A percentile compares a stretch with the other conserved stretches of the same genome.
These are phyloP conservation scores for Galago senegalensis DNA, from an alignment of 2,797 vertebrate species.

Conservation along the genomic window DNA sequence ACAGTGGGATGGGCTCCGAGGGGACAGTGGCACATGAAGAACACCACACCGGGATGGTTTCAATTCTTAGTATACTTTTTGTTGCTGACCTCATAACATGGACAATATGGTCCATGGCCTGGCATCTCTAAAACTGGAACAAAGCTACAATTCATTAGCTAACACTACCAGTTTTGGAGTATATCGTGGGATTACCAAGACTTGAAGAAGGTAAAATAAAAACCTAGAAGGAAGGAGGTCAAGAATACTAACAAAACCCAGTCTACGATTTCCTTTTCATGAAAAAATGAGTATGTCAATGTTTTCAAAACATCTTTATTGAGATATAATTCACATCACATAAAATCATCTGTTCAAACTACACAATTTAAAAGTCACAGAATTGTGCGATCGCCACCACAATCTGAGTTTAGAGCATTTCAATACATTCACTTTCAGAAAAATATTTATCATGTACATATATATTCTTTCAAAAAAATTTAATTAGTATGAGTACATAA, in stretches of 20 bases:
- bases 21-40: neutral
- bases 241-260: neutral
- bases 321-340: neutral
- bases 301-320: constrained; percentile 14
- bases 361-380: neutral
- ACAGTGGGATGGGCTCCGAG: no score
- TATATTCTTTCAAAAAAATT: neutral
- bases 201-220: neutral
- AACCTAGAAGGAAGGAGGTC: neutral
- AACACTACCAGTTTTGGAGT: neutral
- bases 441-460: constrained; percentile 8
- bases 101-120: neutral
- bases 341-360: neutral
- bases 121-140: constrained; percentile 24
- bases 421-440: constrained; percentile 12
- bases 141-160: constrained; percentile 13
- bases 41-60: neutral
- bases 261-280: neutral
- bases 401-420: constrained; percentile 44
- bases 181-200: neutral
- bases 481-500: neutral
- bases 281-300: neutral
- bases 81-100: neutral
- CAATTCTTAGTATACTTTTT: neutral
- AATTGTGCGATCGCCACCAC: neutral